phyloP scores from a whole-genome alignment of 2,888 invertebrate species.

The Onthophagus sagittarius region DNA sequence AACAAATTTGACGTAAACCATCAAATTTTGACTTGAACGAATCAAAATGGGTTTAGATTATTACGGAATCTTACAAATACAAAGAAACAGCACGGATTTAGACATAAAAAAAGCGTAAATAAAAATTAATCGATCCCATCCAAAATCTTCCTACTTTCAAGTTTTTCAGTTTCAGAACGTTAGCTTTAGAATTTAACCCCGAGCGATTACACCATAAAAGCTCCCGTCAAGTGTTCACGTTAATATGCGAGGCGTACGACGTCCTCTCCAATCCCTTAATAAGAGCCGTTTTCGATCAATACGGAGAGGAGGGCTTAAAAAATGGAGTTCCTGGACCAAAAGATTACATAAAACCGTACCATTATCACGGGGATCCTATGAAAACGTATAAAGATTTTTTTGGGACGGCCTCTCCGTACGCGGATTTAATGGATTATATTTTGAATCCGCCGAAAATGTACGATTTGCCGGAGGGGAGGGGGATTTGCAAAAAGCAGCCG shows the following conservation, averaged over 20 bases:
- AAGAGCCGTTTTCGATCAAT: conserved; percentile 81
- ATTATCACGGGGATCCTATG: conserved; percentile 77
- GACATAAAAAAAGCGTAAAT: conserved; percentile 70
- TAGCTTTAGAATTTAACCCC: conserved; percentile 52
- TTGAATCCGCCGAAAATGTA: conserved; percentile 61
- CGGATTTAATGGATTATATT: conserved; percentile 66
- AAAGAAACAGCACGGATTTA: conserved; percentile 59
- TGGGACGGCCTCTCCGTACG: conserved; percentile 78
- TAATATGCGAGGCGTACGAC: conserved; percentile 77
- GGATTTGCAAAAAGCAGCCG: conserved; percentile 61
- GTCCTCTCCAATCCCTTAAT: conserved; percentile 64
- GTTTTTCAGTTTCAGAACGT: conserved; percentile 43
- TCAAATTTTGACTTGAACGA: conserved; percentile 8
- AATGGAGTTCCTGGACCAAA: conserved; percentile 70
- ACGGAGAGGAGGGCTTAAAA: conserved; percentile 84
- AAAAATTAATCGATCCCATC: conserved; percentile 33
- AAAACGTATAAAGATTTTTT: conserved; percentile 77
- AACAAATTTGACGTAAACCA: too few relatives aligned
- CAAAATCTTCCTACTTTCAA: neutral
- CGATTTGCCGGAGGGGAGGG: conserved; percentile 58
- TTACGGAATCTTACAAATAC: conserved; percentile 70
- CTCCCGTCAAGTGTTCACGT: conserved; percentile 55
- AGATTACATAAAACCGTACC: conserved; percentile 67
- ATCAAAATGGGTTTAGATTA: conserved; percentile 67
- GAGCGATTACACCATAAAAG: conserved; percentile 58